phyloP scores from a whole-genome alignment of 2,797 vertebrate genomes.

The Cyclura pinguis region DNA sequence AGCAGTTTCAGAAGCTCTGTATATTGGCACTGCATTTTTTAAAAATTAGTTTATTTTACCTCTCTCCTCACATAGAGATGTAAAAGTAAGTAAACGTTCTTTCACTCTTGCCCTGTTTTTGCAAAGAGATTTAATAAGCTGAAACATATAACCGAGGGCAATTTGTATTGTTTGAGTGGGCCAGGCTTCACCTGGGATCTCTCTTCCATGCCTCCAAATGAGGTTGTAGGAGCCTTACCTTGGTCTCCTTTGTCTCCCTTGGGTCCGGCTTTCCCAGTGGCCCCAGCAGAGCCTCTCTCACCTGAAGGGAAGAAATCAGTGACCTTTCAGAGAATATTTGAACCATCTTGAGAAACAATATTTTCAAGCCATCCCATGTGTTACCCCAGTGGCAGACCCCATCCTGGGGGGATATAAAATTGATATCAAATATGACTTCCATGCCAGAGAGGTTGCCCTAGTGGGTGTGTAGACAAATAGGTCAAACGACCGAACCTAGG shows the following conservation, averaged over 20 bases:
- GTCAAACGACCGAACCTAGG: too few relatives aligned
- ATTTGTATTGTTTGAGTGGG: too few relatives aligned
- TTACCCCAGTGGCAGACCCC: too few relatives aligned
- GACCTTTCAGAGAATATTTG: not conserved
- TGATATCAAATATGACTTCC: too few relatives aligned
- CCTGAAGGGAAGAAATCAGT: slow-evolving; percentile 18
- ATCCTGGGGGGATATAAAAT: too few relatives aligned
- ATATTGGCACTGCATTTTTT: not conserved
- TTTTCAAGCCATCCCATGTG: not conserved
- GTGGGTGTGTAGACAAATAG: too few relatives aligned
- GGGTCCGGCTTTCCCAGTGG: slow-evolving; percentile 31
- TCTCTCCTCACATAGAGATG: not conserved
- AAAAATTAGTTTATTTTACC: too few relatives aligned
- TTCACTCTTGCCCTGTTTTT: not conserved
- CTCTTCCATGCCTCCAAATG: not conserved
- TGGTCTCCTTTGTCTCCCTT: slow-evolving; percentile 43
- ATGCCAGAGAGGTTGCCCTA: too few relatives aligned
- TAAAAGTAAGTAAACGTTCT: not conserved
- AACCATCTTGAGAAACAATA: not conserved
- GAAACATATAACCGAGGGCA: not conserved
- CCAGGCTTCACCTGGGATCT: not conserved
- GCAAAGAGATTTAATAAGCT: not conserved
- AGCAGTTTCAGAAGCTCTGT: not conserved
- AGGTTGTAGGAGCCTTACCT: slow-evolving; percentile 10
- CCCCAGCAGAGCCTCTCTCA: slow-evolving; percentile 3